Evolutionary conservation across 2,888 invertebrate genomes (phyloP).

Genomic region (Nymphalis urticae): DNA sequence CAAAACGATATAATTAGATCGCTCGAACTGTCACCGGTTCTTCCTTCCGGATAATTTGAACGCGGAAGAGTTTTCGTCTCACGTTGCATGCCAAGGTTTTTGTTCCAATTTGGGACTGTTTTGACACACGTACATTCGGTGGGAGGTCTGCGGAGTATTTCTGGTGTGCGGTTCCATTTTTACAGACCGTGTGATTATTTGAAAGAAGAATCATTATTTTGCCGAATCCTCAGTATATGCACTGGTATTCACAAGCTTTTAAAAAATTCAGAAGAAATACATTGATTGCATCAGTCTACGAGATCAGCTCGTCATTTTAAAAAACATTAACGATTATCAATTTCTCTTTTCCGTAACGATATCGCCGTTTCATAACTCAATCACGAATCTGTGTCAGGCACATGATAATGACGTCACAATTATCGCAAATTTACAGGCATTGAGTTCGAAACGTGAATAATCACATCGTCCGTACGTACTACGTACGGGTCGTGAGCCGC

Average conservation of each 20-base stretch:
- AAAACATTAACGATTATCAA: background rate
- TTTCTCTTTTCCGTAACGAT: background rate
- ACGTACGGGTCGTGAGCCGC: background rate
- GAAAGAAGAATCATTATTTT: no score
- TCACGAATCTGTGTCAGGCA: no score
- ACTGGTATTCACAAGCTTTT: no score
- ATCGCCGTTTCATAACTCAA: no score
- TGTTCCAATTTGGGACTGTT: background rate
- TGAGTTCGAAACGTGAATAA: no score
- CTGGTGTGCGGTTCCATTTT: background rate
- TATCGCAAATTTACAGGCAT: background rate
- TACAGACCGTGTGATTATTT: no score
- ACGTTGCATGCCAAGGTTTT: conserved; percentile 7
- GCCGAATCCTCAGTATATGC: no score
- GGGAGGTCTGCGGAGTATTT: conserved; percentile 14
- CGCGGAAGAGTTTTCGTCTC: conserved; percentile 15
- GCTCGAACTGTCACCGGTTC: background rate
- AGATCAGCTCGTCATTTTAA: no score
- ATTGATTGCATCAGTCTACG: no score
- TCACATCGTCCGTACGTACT: background rate
- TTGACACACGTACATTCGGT: background rate
- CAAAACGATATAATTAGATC: conserved; percentile 1
- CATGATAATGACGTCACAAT: background rate
- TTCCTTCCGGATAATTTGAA: conserved; percentile 20
- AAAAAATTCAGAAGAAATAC: no score